Percentiles rank a stretch among this genome's conserved stretches.
Conservation (phyloP, 2,888 invertebrate species). For the Geophilus truncorum region DNA sequence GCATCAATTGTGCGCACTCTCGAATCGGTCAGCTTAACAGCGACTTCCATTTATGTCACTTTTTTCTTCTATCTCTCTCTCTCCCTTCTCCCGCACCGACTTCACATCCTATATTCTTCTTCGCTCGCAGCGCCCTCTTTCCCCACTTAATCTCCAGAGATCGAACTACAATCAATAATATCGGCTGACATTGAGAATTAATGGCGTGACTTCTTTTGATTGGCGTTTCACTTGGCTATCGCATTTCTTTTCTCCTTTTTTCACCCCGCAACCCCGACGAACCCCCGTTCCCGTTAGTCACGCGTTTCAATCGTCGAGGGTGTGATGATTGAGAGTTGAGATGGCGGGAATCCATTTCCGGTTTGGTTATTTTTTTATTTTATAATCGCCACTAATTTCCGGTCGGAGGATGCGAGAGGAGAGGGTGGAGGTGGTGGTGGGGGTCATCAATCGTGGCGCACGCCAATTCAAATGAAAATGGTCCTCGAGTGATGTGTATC, state of each 20-base stretch:
- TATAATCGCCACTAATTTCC: not conserved
- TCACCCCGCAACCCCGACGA: too few relatives aligned
- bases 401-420: not conserved
- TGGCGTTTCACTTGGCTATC: not conserved
- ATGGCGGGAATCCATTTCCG: not conserved
- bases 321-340: not conserved
- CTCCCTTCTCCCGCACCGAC: not conserved
- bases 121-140: not conserved
- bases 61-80: not conserved
- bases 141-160: not conserved
- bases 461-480: not conserved
- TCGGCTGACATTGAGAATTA: not conserved
- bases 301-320: not conserved
- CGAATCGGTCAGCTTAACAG: not conserved
- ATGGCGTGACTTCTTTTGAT: not conserved
- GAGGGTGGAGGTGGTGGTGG: too few relatives aligned
- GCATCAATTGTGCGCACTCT: not conserved
- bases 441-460: not conserved
- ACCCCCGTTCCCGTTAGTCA: not conserved
- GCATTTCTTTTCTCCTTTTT: not conserved
- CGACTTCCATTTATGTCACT: not conserved
- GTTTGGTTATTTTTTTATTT: not conserved
- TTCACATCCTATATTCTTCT: not conserved
- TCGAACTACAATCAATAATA: not conserved
- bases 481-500: not conserved